Base-by-base conservation (phyloP, 2,797 vertebrate genomes). In the Gymnocypris eckloni region DNA sequence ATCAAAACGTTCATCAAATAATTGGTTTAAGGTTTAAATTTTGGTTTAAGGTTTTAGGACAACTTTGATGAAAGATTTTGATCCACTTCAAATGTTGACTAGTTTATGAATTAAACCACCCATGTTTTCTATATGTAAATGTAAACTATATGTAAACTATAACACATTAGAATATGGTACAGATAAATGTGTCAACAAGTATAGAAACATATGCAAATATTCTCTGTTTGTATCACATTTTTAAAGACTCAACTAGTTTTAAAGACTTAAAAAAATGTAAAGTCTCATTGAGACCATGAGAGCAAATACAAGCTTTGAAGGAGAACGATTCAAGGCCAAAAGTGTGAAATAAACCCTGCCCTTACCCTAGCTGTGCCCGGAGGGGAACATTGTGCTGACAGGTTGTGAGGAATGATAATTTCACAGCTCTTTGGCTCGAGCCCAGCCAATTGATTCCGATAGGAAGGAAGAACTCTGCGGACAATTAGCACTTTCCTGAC, bases 401-500 rank as follows among this genome's bases (percentile, higher is more conserved):
- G 77, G 75, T 85, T 87, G 80, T 73, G 81, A 88, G 71, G 77
- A 83, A 90, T 83, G 83, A 90, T 88, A 48, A 86, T 86, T 87
- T 87, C 71, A 83, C 85, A 80, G 85, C 84, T 86, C 75, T 83
- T 82, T 76, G 86, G 87, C 89, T 79, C 70, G 77, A 77, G 76
- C 82, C 79, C 71, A 70, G 76, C 83, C 88, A 83, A 90, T 90
- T 88, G 86, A 88, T 90, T 72, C 8, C 7, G n/a, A 87, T 76
- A 83, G 87, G 77, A 83, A 88, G 87, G 77, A 88, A 86, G 78
- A 88, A 85, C 77, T 86, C 83, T 83, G 83, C 20, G 22, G 79
- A 83, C 89, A 87, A 90, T 90, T 90, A 90, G 83, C 76, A 80
- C 77, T 78, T 90, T 77, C 75, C 76, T 86, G 86, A 86, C 87